Base-by-base conservation (phyloP, 1,140 invertebrate species). In the Cydia fagiglandana region DNA sequence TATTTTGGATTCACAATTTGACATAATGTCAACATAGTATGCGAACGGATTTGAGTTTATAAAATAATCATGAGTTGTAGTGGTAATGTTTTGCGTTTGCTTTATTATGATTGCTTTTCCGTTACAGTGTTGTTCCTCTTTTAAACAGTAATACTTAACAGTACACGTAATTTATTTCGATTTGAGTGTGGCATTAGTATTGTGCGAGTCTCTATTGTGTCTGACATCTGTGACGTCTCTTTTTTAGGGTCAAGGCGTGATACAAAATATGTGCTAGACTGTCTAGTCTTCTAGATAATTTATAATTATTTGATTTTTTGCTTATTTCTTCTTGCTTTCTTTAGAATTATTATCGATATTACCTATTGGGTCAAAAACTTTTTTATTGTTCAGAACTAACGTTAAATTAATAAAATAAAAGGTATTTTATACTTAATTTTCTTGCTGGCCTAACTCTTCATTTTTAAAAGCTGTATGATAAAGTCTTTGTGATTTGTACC, bases 161-260 rank as follows among this genome's bases (percentile, higher is more conserved):
- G 34, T 15, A 70, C 30, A 68, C 5, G 66, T 70, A 38, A 70
- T 70, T 70, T 70, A 45, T 70, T 10, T 34, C n/a, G n/a, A 41
- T 70, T 45, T 41, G 66, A 70, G 15, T 20, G 28, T 53, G n/a
- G 50, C 64, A 15, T 17, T 70, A 41, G 24, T 24, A 70, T 28
- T 41, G 66, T 70, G 34, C 66, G 66, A 70, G 38, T 17, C 1
- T 45, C 66, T 70, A 41, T 70, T 70, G 66, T 70, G 66, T 45
- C n/a, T 70, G 66, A 41, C 66, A 70, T 70, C 34, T 17, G 66
- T 70, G 66, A 70, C 66, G 34, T 70, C 34, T 68, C 13, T 34
- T 61, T 70, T 20, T 20, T 38, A 30, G 66, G 66, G 66, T 70
- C 66, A 70, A 70, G 66, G 66, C 15, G 34, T 4, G 34, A 34